Base-by-base conservation (phyloP, 2,113 vertebrate genomes). In the Datnioides undecimradiatus region DNA sequence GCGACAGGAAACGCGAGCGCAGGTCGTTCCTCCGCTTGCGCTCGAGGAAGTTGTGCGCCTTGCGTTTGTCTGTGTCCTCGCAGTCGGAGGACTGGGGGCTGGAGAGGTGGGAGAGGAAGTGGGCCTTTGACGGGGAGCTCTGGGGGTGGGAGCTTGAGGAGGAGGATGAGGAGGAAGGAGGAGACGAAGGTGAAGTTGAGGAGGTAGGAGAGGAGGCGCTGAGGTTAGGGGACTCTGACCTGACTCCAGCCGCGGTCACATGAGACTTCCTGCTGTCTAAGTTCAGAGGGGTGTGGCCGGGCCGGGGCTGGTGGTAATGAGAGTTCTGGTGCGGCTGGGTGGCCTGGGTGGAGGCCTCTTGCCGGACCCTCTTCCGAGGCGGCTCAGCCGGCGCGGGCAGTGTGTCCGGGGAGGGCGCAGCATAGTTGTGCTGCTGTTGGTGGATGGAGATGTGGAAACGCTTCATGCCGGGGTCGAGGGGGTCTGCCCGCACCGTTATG, bases 381-480 rank as follows among this genome's bases (percentile, higher is more conserved):
- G 93, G 94, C 46, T 94, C 92, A 0, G 41, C 8, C 0, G 70
- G 83, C 0, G 91, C 49, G 2, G 94, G 74, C 27, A 92, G 87
- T 17, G 90, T 80, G 19, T 97, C 97, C 0, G 97, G 96, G 0
- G 97, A 97, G 54, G 97, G 97, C 1, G 98, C 98, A 0, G 98
- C 98, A 0, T 99, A 99, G 95, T 99, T 99, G 92, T 99, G 98
- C 87, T 99, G 98, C 77, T 99, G 97, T 86, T 98, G 97, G 88
- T 99, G 98, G 85, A 99, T 97, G 1, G 98, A 97, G 84, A 99
- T 98, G 92, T 99, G 98, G 93, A 99, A 99, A 10, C 92, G 96
- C 72, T 98, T 98, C 92, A 96, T 97, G 86, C 96, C 94, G 6
- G 96, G 96, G 79, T 98, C 97, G 64, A 96, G 87, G 8, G 96